Percentiles rank a stretch among this genome's conserved stretches.
Conservation (phyloP, 2,797 vertebrate genomes). For the Lagorchestes hirsutus region DNA sequence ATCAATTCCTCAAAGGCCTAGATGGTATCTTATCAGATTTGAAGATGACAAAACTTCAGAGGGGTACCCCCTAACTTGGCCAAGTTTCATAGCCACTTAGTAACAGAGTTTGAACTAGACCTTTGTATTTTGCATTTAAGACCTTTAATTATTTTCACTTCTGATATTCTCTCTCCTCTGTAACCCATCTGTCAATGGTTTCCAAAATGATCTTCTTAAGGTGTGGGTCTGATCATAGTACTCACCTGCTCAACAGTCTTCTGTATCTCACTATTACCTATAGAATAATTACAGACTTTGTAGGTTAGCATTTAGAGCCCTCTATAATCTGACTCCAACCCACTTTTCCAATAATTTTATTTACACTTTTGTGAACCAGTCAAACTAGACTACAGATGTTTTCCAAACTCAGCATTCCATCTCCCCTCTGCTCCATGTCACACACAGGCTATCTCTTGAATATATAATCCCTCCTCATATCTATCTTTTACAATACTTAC, state of each 20-base stretch:
- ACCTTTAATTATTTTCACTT: not conserved
- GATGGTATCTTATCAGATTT: not conserved
- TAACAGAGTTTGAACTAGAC: not conserved
- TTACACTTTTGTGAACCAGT: not conserved
- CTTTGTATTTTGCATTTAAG: not conserved
- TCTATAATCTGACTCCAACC: not conserved
- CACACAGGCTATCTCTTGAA: not conserved
- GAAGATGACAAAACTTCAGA: not conserved
- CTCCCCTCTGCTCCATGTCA: not conserved
- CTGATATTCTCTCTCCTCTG: not conserved
- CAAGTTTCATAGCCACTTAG: not conserved
- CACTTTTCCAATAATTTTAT: not conserved
- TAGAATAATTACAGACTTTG: not conserved
- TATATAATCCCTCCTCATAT: not conserved
- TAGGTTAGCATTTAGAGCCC: not conserved
- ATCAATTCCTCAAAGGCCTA: not conserved
- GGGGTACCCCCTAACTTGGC: not conserved
- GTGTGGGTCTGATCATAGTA: not conserved
- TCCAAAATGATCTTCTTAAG: not conserved
- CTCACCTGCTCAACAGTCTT: not conserved
- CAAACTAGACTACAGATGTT: not conserved
- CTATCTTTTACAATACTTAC: not conserved
- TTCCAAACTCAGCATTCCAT: not conserved
- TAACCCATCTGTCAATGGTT: not conserved
- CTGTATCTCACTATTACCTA: not conserved